Conservation (phyloP, 2,888 invertebrate genomes). For the Sinentomon sp. region DNA sequence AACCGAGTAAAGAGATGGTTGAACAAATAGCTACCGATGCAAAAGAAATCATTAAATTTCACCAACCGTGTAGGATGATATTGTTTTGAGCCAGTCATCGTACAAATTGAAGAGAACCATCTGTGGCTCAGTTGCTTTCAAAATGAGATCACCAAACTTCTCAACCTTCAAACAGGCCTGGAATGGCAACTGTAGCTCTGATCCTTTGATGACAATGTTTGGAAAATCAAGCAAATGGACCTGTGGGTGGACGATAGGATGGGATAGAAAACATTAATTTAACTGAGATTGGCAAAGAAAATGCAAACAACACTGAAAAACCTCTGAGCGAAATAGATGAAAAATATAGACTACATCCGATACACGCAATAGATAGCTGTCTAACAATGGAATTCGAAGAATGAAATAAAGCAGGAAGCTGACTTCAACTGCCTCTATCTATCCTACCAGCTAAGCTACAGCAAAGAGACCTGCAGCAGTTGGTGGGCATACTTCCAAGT, state of each 20-base stretch:
- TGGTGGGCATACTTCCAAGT: too few relatives aligned
- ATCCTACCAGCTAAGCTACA: too few relatives aligned
- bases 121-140: constrained; percentile 97
- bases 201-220: constrained; percentile 98
- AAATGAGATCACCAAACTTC: constrained; percentile 93
- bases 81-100: constrained; percentile 98
- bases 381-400: too few relatives aligned
- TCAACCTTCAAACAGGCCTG: constrained; percentile 96
- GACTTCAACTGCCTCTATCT: too few relatives aligned
- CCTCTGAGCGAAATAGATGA: too few relatives aligned
- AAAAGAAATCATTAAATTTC: too few relatives aligned
- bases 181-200: constrained; percentile 92
- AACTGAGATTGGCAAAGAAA: not conserved
- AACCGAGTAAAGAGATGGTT: too few relatives aligned
- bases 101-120: constrained; percentile 99
- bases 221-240: constrained; percentile 99
- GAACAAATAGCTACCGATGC: too few relatives aligned
- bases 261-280: not conserved
- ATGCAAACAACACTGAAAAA: not conserved
- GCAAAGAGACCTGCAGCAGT: too few relatives aligned
- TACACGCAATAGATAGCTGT: too few relatives aligned
- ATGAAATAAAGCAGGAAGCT: too few relatives aligned
- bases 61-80: constrained; percentile 80
- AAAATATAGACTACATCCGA: too few relatives aligned
- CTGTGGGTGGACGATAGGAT: constrained; percentile 18